A percentile compares a stretch with the other conserved stretches of the same genome.
These are phyloP conservation scores for Mactra quadrangularis DNA, from an alignment of 1,140 invertebrate genomes.

Conservation along the genomic window DNA sequence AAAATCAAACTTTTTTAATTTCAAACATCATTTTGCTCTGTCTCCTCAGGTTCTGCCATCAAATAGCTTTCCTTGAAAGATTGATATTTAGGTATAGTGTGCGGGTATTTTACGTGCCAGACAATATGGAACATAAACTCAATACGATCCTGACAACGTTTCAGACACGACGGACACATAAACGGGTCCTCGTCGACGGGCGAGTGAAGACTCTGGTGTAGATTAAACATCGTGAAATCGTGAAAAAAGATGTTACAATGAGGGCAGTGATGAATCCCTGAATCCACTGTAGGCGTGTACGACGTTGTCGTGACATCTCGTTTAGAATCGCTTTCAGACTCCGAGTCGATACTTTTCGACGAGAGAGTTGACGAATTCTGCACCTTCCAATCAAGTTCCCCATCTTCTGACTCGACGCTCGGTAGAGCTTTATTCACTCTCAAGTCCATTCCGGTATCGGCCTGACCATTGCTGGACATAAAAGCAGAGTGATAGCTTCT, in stretches of 20 bases:
- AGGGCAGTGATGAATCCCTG: conserved; percentile 78
- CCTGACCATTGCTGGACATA: conserved; percentile 26
- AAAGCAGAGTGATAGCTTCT: conserved; percentile 62
- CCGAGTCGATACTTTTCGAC: conserved; percentile 68
- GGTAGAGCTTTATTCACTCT: conserved; percentile 76
- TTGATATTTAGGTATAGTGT: conserved; percentile 81
- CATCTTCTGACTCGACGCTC: conserved; percentile 70
- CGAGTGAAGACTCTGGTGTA: conserved; percentile 80
- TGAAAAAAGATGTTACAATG: conserved; percentile 81
- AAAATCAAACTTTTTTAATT: no score
- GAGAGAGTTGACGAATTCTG: conserved; percentile 55
- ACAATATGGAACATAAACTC: conserved; percentile 82
- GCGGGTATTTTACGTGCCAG: conserved; percentile 81
- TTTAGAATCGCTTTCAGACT: conserved; percentile 76
- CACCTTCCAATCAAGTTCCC: conserved; percentile 68
- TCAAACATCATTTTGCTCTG: conserved; percentile 11
- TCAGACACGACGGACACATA: conserved; percentile 78
- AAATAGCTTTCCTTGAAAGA: conserved; percentile 78
- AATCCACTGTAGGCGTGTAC: conserved; percentile 74
- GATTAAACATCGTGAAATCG: conserved; percentile 81
- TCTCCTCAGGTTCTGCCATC: conserved; percentile 60
- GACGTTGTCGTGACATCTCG: conserved; percentile 78
- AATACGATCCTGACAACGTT: conserved; percentile 80
- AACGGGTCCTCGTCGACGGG: conserved; percentile 77
- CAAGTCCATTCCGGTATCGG: conserved; percentile 75